phyloP scores from a whole-genome alignment of 2,888 invertebrate species.

The Eucera pruinosa region DNA sequence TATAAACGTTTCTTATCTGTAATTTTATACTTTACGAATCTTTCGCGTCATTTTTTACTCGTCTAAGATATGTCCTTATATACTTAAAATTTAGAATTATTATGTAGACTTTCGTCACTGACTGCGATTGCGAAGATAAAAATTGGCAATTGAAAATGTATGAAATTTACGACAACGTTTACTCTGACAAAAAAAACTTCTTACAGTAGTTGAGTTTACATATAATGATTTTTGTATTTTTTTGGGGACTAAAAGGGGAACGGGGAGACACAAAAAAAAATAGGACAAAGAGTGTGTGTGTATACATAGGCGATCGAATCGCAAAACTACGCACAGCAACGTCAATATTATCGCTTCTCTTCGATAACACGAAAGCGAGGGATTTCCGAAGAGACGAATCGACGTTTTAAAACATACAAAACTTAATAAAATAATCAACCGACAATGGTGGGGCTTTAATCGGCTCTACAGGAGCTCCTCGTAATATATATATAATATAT shows the following conservation, averaged over 20 bases:
- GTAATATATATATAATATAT: conserved; percentile 3
- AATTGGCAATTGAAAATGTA: no score
- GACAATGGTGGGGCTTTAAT: conserved; percentile 76
- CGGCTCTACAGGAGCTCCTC: conserved; percentile 46
- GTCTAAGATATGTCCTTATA: no score
- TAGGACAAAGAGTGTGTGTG: conserved; percentile 20
- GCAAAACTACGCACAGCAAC: conserved; percentile 24
- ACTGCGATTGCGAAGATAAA: no score
- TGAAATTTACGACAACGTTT: conserved; percentile 74
- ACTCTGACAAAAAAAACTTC: conserved; percentile 75
- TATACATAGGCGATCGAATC: conserved; percentile 43
- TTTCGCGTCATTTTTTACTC: no score
- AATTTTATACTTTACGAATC: no score
- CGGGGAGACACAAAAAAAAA: not conserved
- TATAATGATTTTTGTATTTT: conserved; percentile 60
- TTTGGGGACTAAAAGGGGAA: conserved; percentile 31
- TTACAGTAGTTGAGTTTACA: conserved; percentile 74
- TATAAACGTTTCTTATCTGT: no score
- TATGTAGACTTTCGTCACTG: no score
- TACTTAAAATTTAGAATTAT: no score
- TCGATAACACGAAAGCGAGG: conserved; percentile 32
- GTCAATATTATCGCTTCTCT: conserved; percentile 17
- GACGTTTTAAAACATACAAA: conserved; percentile 54
- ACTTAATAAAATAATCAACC: conserved; percentile 77
- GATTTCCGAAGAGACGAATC: conserved; percentile 17